Evolutionary conservation across 2,888 invertebrate genomes (phyloP), one percentile per base, ranked within the genome.

Genomic region (Marronus borbonicus): DNA sequence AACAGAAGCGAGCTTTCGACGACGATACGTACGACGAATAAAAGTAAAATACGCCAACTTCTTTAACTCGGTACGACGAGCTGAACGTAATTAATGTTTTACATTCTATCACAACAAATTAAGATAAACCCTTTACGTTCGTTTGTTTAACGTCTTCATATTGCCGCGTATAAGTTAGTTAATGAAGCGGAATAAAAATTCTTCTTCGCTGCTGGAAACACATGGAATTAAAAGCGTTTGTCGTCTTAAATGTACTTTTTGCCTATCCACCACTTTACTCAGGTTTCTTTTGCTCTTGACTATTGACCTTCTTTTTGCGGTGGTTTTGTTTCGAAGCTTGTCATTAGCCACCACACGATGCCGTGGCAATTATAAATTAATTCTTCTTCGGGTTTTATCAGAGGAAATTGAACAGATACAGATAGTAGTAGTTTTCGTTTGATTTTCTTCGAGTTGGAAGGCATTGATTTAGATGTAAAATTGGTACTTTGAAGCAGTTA

Each of bases 71-170:
- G 79, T 82, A 80, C 81, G 80, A 77, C 69, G 66, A 65, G 76
- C 76, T 68, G 79, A 78, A 80, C 78, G 83, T 84, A 85, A 85
- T 85, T 84, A 84, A 85, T 84, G 84, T 83, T 81, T 82, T 81
- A 82, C 83, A 82, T 84, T 81, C 83, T 83, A 83, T 84, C 83
- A 83, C 82, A 83, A 82, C 85, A 83, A 84, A 85, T 85, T 85
- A 85, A 84, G 85, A 84, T 85, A 85, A 84, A 83, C 75, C 69
- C 55, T 72, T 74, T 78, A 74, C 66, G 78, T 78, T 78, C 70
- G 55, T 78, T 75, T 64, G 58, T 66, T 70, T 78, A 79, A 79
- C 65, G 79, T 77, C 79, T 79, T 76, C 76, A 79, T 79, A 74
- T 14, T 39, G 39, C 39, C 49, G 24, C n/a, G 52, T 60, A 60